Base-by-base conservation (phyloP, 64 coral and sea anemone genomes). In the Montipora sp. region DNA sequence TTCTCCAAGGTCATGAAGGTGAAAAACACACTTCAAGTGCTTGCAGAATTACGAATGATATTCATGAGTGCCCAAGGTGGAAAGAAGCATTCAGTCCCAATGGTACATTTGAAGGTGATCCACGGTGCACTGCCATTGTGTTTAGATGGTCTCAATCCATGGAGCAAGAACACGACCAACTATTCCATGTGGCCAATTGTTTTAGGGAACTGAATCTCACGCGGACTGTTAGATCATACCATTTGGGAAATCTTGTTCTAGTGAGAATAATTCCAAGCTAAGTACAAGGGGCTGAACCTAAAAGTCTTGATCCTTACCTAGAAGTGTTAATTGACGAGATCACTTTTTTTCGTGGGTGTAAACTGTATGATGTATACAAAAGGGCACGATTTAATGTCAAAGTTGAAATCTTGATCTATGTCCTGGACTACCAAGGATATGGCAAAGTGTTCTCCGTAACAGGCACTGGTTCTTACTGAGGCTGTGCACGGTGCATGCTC, bases 121-220 rank as follows among this genome's bases (percentile, higher is more conserved):
- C 79, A 59, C 48, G 79, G 7, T 63, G 79, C 50, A 70, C 24
- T 83, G 8, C 75, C 90, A 0, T 59, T 91, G 22, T 91, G 90
- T 13, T 47, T 91, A 3, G 69, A 91, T 76, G 79, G 79, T 0
- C 89, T 91, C 1, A 91, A 91, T 20, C 89, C 79, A 20, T 91
- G 89, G 79, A 91, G 89, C n/a, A 79, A 20, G 15, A 79, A 51
- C 9, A 79, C 75, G 22, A 20, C 45, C n/a, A 91, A 45, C 20
- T 91, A 91, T 36, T 91, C 89, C 8, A 83, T 91, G 79, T 91
- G 69, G 89, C 79, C 89, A 0, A 63, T 91, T 60, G 89, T 91
- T 48, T 70, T 83, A 12, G 89, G 22, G 4, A 83, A 20, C 73
- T 91, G 13, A 91, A 91, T 60, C 69, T 91, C 0, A 49, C 79